Percentiles rank a stretch among this genome's conserved stretches.
phyloP scores from a whole-genome alignment of 2,888 invertebrate species.

The Sclerodermus sp. region DNA sequence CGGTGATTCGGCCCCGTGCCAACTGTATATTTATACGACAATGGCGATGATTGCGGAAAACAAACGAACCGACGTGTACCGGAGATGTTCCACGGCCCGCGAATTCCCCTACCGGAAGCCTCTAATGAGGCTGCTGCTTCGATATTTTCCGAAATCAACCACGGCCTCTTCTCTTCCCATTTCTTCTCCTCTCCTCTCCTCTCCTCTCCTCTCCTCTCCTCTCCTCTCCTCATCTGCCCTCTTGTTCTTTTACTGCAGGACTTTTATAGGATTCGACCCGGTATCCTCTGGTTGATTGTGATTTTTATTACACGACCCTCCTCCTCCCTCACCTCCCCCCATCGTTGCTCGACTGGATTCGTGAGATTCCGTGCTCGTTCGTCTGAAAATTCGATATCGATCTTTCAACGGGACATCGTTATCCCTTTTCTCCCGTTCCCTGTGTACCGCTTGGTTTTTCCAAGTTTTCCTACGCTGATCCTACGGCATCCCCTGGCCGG shows the following conservation, averaged over 20 bases:
- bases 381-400: too few relatives aligned
- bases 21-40: slow-evolving; percentile 28
- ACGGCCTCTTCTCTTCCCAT: not conserved
- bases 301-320: not conserved
- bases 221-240: not conserved
- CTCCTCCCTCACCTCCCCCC: not conserved
- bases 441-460: too few relatives aligned
- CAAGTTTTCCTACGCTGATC: too few relatives aligned
- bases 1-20: slow-evolving; percentile 26
- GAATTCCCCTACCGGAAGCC: slow-evolving; percentile 1
- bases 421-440: too few relatives aligned
- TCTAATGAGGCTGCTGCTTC: too few relatives aligned
- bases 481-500: too few relatives aligned
- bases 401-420: too few relatives aligned
- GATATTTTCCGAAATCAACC: too few relatives aligned
- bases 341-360: too few relatives aligned
- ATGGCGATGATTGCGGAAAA: slow-evolving; percentile 12
- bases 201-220: too few relatives aligned
- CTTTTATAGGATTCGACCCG: not conserved
- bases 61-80: not conserved
- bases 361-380: too few relatives aligned
- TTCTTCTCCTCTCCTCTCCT: not conserved
- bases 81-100: not conserved
- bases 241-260: not conserved
- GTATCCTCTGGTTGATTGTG: too few relatives aligned